These are phyloP conservation scores for Himalopsyche kuldschensis DNA, from an alignment of 2,888 invertebrate genomes.

Conservation along the genomic window DNA sequence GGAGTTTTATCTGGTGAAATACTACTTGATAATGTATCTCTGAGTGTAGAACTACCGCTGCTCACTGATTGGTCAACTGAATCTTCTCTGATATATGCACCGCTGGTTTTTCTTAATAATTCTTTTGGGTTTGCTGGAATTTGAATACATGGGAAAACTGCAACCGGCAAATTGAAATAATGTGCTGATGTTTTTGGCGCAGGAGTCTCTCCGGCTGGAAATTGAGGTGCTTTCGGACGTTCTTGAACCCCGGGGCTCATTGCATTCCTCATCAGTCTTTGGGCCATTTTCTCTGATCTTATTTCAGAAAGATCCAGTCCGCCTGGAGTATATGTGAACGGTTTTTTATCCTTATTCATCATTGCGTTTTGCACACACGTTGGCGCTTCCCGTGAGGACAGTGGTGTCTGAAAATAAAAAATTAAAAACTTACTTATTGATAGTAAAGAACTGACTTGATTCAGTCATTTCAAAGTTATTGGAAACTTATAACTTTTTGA, in stretches of 20 bases:
- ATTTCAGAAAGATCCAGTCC: slow-evolving; percentile 90
- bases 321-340: slow-evolving; percentile 93
- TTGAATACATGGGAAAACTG: slow-evolving; percentile 65
- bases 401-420: slow-evolving; percentile 23
- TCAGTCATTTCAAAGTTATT: no score
- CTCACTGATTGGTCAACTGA: slow-evolving; percentile 18
- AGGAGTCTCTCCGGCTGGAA: slow-evolving; percentile 49
- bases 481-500: no score
- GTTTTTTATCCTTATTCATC: slow-evolving; percentile 93
- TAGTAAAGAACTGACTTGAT: no score
- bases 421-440: not conserved
- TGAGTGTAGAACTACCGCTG: not conserved
- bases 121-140: slow-evolving; percentile 71
- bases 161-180: slow-evolving; percentile 56
- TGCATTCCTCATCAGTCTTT: slow-evolving; percentile 63
- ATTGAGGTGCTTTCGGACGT: slow-evolving; percentile 56
- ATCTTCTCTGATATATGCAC: slow-evolving; percentile 43
- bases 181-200: slow-evolving; percentile 49
- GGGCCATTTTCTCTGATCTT: slow-evolving; percentile 86
- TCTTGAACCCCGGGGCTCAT: slow-evolving; percentile 73
- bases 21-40: not conserved
- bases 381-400: slow-evolving; percentile 63
- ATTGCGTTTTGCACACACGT: slow-evolving; percentile 85
- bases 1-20: not conserved
- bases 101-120: slow-evolving; percentile 52